These are phyloP conservation scores for Meles meles DNA, from an alignment of 2,113 vertebrate genomes.

Conservation along the genomic window DNA sequence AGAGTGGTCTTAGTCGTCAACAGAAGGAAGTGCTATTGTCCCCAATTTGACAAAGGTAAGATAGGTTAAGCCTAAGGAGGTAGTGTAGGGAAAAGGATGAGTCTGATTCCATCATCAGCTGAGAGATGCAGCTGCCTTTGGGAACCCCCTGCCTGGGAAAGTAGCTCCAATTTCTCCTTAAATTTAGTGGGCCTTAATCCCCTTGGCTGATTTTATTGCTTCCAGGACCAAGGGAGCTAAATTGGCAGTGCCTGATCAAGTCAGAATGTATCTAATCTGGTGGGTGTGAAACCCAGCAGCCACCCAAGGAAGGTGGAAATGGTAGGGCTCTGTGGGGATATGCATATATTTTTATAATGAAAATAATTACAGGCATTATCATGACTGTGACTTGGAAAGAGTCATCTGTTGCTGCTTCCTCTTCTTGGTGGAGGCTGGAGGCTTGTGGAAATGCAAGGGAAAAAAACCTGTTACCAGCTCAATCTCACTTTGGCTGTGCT, in stretches of 20 bases:
- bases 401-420: neutral
- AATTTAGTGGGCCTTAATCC: neutral
- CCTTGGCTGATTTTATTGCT: neutral
- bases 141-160: neutral
- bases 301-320: conserved; percentile 33
- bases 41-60: neutral
- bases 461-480: neutral
- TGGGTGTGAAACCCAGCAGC: conserved; percentile 13
- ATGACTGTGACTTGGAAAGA: conserved; percentile 32
- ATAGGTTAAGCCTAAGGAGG: neutral
- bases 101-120: neutral
- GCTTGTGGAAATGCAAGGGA: neutral
- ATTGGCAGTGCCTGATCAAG: conserved; percentile 9
- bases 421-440: neutral
- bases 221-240: neutral
- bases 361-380: conserved; percentile 36
- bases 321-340: neutral
- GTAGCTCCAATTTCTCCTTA: neutral
- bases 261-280: conserved; percentile 18
- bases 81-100: neutral
- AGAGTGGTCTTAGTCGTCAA: neutral
- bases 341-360: conserved; percentile 29
- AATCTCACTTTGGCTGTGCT: neutral
- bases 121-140: neutral
- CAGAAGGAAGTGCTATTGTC: neutral